Base-by-base conservation (phyloP, 2,113 vertebrate genomes). In the Nyctibius bracteatus region DNA sequence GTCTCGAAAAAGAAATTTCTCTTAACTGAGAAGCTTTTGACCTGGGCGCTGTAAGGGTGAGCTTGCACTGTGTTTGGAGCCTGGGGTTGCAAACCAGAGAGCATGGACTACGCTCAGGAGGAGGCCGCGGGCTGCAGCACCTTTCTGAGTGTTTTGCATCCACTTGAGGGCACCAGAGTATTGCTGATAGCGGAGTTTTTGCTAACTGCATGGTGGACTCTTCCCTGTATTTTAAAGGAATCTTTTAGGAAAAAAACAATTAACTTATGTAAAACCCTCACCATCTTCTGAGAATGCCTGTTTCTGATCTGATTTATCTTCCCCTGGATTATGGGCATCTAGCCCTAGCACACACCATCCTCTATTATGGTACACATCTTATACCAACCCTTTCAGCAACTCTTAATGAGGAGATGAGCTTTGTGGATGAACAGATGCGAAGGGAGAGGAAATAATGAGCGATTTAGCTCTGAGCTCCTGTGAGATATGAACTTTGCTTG, bases 91-190 rank as follows among this genome's bases (percentile, higher is more conserved):
- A 8, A 54, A 57, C 25, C 51, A 14, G 15, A 12, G 49, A n/a
- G 80, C 72, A 10, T 0, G 3, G 15, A 22, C 13, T 25, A 5
- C 0, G 1, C 17, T 27, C 10, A 2, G 1, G 4, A 27, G 46
- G 28, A 30, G 19, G 44, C 27, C 2, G 2, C 0, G 22, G 65
- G 7, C 2, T 27, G 25, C 0, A 16, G 35, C 12, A 9, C 2
- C 0, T 35, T 58, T 49, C 58, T 21, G 14, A 21, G 74, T 22
- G 52, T 5, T 81, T 22, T 85, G 30, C 31, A 22, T 71, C 96
- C 96, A 96, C 96, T 85, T 79, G 96, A 94, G 94, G 97, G 96
- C 97, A 95, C 78, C 71, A 66, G 20, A 23, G 72, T 0, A 67
- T 30, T 58, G 35, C 35, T 0, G 4, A 41, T 9, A 25, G 82